Evolutionary conservation across 1,140 invertebrate species (phyloP).

Genomic region (Atta cephalotes): DNA sequence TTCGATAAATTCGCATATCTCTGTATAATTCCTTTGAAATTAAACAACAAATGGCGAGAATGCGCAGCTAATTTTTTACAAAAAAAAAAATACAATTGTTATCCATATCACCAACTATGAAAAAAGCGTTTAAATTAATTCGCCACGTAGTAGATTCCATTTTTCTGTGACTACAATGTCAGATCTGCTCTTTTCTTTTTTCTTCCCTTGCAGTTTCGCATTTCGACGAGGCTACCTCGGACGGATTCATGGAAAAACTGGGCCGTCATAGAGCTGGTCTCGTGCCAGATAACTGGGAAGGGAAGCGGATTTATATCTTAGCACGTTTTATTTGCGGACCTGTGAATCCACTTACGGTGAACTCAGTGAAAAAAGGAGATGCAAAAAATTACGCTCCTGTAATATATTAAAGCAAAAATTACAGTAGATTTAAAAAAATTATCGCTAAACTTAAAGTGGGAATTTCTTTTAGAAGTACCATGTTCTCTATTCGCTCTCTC

Average conservation of each 20-base stretch:
- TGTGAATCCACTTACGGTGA: conserved; percentile 46
- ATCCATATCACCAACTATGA: neutral
- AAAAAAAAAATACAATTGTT: neutral
- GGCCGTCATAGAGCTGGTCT: conserved; percentile 48
- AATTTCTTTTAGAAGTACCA: neutral
- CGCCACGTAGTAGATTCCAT: conserved; percentile 13
- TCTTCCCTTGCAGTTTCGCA: conserved; percentile 19
- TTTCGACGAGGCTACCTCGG: conserved; percentile 34
- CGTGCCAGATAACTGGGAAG: conserved; percentile 48
- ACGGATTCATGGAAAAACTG: conserved; percentile 51
- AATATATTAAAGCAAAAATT: conserved; percentile 49
- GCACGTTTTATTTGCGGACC: conserved; percentile 58
- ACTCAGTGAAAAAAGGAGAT: neutral
- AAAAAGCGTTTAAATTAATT: conserved; percentile 40
- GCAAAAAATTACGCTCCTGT: conserved; percentile 5
- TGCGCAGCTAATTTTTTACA: neutral
- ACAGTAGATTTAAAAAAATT: conserved; percentile 14
- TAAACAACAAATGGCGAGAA: neutral
- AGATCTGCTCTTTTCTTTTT: neutral
- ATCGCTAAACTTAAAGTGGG: conserved; percentile 3
- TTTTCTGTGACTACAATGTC: conserved; percentile 23
- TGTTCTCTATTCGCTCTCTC: too few relatives aligned
- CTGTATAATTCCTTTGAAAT: neutral
- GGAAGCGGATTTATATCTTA: conserved; percentile 63
- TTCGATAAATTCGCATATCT: neutral